Base-by-base conservation (phyloP, 2,888 invertebrate species). In the Sarcophaga variegata region DNA sequence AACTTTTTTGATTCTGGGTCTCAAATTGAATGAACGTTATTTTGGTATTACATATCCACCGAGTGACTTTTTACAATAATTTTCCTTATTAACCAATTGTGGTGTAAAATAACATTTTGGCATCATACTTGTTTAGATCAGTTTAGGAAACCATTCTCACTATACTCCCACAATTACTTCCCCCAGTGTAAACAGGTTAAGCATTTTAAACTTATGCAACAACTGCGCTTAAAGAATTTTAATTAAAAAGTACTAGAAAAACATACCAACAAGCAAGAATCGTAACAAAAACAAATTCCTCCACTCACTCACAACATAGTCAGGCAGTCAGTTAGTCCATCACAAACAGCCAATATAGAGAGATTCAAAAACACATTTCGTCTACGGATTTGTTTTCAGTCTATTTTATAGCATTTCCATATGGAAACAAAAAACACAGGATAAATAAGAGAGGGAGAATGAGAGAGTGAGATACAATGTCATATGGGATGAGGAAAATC, bases 361-460 rank as follows among this genome's bases (percentile, higher is more conserved):
- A 49, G 2, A 62, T 75, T 60, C 67, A 74, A 62, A 60, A 67
- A 45, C 22, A 60, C 6, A 66, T 72, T 47, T 66, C 45, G 45
- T 66, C 14, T 22, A 37, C 37, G 1, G 1, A 6, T 6, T 37
- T 6, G 6, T 37, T 37, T 4, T 5, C 6, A 0, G 6, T 6
- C 6, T 37, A 63, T 78, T 14, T 81, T 63, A 81, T 81, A 62
- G 74, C 74, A 85, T 85, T 81, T 82, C 78, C 81, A 82, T 85
- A 78, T 66, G 75, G 37, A 72, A 83, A 62, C 59, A 69, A 77
- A 74, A 77, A 49, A 4, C 37, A 37, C 0, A 1, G 37, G 1
- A 75, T 25, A 4, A 27, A 27, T 4, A 2, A 22, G 22, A 22
- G 22, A 27, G 8, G 20, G 11, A 72, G 27, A 72, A 20, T 75